Conservation (phyloP, 2,888 invertebrate species). For the Arge pagana region DNA sequence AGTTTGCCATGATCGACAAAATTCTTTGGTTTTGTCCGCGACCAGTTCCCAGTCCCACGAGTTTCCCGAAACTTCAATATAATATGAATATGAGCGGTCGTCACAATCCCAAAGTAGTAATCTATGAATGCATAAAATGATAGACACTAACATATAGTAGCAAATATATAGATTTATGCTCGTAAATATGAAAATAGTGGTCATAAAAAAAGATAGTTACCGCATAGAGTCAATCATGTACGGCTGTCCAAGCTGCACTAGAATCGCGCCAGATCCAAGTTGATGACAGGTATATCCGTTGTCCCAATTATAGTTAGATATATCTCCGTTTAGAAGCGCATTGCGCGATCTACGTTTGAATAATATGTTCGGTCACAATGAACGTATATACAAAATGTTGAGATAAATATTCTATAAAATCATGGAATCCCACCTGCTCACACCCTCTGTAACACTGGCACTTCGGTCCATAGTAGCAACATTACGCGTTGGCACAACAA, state of each 20-base stretch:
- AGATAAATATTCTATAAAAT: neutral
- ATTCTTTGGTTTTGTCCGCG: conserved; percentile 83
- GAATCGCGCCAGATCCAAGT: conserved; percentile 90
- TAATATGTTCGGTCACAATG: neutral
- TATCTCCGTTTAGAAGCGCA: conserved; percentile 94
- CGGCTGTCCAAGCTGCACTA: conserved; percentile 95
- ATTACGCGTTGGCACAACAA: conserved; percentile 83
- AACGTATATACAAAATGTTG: neutral
- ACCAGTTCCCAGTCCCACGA: conserved; percentile 91
- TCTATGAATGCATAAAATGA: conserved; percentile 56
- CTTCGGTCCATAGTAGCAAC: conserved; percentile 89
- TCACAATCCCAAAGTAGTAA: conserved; percentile 97
- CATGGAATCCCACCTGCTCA: conserved; percentile 65
- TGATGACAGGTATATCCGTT: conserved; percentile 98
- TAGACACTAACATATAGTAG: no score
- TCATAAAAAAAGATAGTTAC: no score
- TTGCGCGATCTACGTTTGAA: conserved; percentile 76
- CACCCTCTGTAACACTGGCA: conserved; percentile 96
- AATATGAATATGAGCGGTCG: conserved; percentile 92
- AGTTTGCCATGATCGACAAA: conserved; percentile 94
- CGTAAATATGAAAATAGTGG: no score
- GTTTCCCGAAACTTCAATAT: conserved; percentile 93
- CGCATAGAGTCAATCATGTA: conserved; percentile 90
- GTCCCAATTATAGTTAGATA: conserved; percentile 96
- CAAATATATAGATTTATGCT: no score